phyloP scores from a whole-genome alignment of 2,797 vertebrate species.

The Buceros bicornis region DNA sequence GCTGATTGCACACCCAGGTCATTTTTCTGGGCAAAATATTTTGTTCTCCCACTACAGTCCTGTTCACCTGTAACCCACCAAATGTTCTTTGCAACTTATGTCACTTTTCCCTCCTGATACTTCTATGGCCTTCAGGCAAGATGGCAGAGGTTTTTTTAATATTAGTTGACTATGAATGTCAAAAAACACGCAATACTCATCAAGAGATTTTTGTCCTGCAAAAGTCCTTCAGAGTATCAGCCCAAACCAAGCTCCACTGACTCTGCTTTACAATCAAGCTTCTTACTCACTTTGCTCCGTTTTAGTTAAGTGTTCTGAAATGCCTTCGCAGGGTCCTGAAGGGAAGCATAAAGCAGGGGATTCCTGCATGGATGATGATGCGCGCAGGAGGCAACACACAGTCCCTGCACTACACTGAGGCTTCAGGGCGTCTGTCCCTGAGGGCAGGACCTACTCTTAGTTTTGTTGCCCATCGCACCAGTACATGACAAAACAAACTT shows the following conservation, averaged over 20 bases:
- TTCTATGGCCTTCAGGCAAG: background rate
- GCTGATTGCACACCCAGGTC: background rate
- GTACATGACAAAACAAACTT: background rate
- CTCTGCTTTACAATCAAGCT: background rate
- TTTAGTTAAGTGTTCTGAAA: background rate
- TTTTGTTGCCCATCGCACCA: background rate
- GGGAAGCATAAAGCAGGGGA: background rate
- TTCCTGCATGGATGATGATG: background rate
- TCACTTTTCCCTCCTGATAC: background rate
- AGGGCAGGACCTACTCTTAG: background rate
- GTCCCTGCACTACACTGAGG: background rate
- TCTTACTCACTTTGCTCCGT: background rate
- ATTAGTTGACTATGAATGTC: background rate
- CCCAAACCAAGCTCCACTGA: background rate
- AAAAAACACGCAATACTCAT: background rate
- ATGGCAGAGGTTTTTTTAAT: background rate
- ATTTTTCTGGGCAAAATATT: background rate
- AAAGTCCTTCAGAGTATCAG: background rate
- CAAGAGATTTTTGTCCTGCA: background rate
- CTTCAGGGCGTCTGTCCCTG: background rate
- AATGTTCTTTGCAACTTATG: background rate
- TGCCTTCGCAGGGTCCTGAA: background rate
- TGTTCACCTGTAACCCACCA: background rate
- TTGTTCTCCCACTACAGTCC: background rate
- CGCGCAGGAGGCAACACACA: fast-evolving